A percentile compares a stretch with the other conserved stretches of the same genome.
These are phyloP conservation scores for Dryadula phaetusa DNA, from an alignment of 2,888 invertebrate species.

Conservation along the genomic window DNA sequence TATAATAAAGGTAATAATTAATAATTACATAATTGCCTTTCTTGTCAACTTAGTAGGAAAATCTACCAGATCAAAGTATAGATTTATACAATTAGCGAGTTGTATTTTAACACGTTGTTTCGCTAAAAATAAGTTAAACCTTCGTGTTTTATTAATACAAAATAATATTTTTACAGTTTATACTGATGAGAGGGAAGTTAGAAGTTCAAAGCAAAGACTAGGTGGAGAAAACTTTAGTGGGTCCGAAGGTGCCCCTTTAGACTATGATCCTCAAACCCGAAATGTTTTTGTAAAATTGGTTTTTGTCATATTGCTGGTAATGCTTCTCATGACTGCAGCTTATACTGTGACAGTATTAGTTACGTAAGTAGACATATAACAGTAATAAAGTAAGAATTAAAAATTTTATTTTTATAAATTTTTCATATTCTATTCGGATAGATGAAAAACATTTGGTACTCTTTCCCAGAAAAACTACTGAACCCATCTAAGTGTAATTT, in stretches of 20 bases:
- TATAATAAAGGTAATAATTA: slow-evolving; percentile 33
- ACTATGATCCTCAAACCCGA: slow-evolving; percentile 52
- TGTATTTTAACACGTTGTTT: neutral
- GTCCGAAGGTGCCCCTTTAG: slow-evolving; percentile 38
- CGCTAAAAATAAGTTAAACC: neutral
- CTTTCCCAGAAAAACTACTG: no score
- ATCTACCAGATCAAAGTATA: no score
- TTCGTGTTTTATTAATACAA: no score
- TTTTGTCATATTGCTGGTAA: slow-evolving; percentile 45
- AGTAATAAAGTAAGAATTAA: neutral
- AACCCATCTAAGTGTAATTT: no score
- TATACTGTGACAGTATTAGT: slow-evolving; percentile 33
- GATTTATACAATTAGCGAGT: no score
- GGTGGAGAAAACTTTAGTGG: neutral
- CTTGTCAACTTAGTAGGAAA: no score
- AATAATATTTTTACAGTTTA: slow-evolving; percentile 3
- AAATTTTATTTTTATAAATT: no score
- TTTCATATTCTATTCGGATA: no score
- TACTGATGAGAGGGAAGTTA: neutral
- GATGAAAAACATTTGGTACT: no score
- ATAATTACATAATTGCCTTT: neutral
- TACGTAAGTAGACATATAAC: slow-evolving; percentile 35
- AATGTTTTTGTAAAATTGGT: slow-evolving; percentile 51
- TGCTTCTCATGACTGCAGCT: slow-evolving; percentile 45
- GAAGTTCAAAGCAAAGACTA: neutral